A percentile compares a stretch with the other conserved stretches of the same genome.
Evolutionary conservation across 2,888 invertebrate species (phyloP).

Genomic region (Rhamnusium bicolor): DNA sequence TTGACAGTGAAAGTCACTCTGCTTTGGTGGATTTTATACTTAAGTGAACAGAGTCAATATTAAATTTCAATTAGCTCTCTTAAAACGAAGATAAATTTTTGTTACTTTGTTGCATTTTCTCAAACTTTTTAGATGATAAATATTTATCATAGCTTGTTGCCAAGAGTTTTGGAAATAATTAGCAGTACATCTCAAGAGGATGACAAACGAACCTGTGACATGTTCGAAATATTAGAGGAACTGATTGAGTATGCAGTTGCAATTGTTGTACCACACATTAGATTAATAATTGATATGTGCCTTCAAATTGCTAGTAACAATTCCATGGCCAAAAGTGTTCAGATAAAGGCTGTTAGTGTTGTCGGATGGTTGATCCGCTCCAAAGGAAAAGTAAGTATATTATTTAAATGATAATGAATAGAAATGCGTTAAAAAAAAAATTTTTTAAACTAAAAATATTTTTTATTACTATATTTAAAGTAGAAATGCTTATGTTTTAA

Average conservation of each 20-base stretch:
- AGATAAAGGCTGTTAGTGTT: constrained; percentile 80
- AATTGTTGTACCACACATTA: constrained; percentile 78
- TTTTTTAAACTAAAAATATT: too few relatives aligned
- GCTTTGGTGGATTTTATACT: neutral
- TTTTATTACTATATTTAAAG: too few relatives aligned
- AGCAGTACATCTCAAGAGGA: constrained; percentile 75
- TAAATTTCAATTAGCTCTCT: too few relatives aligned
- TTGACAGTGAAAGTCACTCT: too few relatives aligned
- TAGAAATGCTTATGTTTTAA: too few relatives aligned
- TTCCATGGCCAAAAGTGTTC: constrained; percentile 75
- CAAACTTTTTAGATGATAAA: constrained; percentile 71
- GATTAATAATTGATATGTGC: constrained; percentile 78
- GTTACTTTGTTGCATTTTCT: constrained; percentile 6
- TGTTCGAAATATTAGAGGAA: constrained; percentile 79
- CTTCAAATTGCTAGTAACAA: constrained; percentile 76
- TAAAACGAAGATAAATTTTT: too few relatives aligned
- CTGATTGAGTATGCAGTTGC: constrained; percentile 77
- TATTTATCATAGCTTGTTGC: constrained; percentile 76
- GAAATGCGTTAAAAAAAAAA: neutral
- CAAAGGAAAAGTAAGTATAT: constrained; percentile 77
- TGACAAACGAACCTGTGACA: constrained; percentile 76
- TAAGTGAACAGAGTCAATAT: neutral
- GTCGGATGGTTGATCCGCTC: constrained; percentile 78
- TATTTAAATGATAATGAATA: too few relatives aligned
- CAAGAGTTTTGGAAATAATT: constrained; percentile 77